Base-by-base conservation (phyloP, 2,113 vertebrate species). In the Saguinus imperator region DNA sequence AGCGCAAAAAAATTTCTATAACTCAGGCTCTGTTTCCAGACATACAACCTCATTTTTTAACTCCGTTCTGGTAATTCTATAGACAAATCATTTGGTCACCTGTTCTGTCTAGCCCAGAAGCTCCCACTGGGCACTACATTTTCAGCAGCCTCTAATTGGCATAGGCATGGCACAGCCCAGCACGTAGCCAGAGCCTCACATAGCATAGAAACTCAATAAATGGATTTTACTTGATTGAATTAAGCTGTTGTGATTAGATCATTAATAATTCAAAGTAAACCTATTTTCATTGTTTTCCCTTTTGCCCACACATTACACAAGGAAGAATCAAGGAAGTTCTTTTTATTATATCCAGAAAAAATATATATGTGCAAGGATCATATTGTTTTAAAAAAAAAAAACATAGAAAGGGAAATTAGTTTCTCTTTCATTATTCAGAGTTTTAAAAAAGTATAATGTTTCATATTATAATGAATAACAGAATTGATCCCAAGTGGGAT, bases 391-490 rank as follows among this genome's bases (percentile, higher is more conserved):
- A 52, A 89, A 80, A 37, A 80, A 37, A 48, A 72, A 57, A 18
- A 52, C 16, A 6, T 52, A 52, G 40, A 17, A 50, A 3, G 32
- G 7, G 5, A 10, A 86, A 37, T 6, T 25, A 72, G 29, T 57
- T 84, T 4, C 12, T 32, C 84, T 76, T 82, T 87, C 43, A 91
- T 57, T 14, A 70, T 73, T 93, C 16, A n/a, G 70, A 25, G 68
- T 45, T 87, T 90, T 95, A n/a, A 9, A 68, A 76, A 97, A 77
- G 48, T 93, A 55, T 68, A 93, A 82, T 68, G 64, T 93, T 96
- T 96, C 89, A 40, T 55, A 82, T 84, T 95, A 76, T 83, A 92
- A 96, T 70, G 75, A 96, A 93, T 57, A 94, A 83, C 43, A 97
- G 82, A 96, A 94, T 73, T 87, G 82, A 61, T 96, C 83, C 45